A percentile compares a stretch with the other conserved stretches of the same genome.
Conservation (phyloP, 2,797 vertebrate genomes). For the Enteromius anoplus region DNA sequence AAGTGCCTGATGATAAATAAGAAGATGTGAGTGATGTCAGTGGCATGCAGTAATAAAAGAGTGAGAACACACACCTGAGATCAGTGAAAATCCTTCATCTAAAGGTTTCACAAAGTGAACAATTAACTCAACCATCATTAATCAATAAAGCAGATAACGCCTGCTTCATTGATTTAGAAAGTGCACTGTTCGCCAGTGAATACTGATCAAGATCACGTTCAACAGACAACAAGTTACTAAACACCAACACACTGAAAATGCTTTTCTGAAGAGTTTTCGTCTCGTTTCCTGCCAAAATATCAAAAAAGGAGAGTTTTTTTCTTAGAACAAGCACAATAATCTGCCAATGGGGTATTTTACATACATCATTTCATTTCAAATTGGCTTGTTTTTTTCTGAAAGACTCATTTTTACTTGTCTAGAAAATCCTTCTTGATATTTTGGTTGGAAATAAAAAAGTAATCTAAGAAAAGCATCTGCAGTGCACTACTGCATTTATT, state of each 20-base stretch:
- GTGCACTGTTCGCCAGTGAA: not conserved
- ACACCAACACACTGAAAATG: not conserved
- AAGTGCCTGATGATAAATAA: conserved; percentile 18
- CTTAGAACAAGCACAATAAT: no score
- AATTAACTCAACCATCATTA: not conserved
- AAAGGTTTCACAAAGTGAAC: not conserved
- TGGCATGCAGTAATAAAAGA: conserved; percentile 6
- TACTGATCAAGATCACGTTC: not conserved
- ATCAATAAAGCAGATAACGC: not conserved
- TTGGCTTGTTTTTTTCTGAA: no score
- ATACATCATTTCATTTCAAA: no score
- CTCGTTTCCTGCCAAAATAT: no score
- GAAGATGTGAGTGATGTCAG: not conserved
- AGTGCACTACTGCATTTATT: no score
- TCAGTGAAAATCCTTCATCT: not conserved
- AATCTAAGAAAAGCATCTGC: no score
- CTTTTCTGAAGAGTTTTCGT: no score
- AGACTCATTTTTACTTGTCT: no score
- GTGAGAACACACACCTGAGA: not conserved
- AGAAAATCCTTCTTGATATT: no score
- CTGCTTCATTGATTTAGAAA: conserved; percentile 3
- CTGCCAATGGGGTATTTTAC: no score
- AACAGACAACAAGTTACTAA: not conserved
- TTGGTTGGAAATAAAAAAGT: no score
- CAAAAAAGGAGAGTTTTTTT: no score